Percentiles rank a stretch among this genome's conserved stretches.
Conservation (phyloP, 2,797 vertebrate species). For the Taenioides sp. region DNA sequence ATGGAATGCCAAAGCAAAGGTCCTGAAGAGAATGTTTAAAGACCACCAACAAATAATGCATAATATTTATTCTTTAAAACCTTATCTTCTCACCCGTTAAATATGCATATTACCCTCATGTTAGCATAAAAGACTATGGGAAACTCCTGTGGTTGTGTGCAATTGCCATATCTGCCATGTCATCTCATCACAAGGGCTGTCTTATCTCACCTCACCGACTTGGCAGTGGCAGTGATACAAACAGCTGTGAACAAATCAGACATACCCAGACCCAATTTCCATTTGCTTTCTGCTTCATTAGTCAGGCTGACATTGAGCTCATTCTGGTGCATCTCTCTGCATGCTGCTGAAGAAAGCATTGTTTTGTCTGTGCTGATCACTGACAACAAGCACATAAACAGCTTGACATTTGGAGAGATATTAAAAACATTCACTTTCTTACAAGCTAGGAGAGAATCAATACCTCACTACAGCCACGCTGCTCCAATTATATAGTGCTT, state of each 20-base stretch:
- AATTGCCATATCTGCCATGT: neutral
- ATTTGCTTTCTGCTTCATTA: constrained; percentile 11
- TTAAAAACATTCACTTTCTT: constrained; percentile 6
- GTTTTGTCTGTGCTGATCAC: constrained; percentile 10
- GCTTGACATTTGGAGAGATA: constrained; percentile 15
- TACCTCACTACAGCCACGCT: neutral
- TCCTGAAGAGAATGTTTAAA: no score
- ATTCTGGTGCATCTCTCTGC: constrained; percentile 1
- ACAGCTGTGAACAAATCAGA: constrained; percentile 13
- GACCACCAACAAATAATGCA: no score
- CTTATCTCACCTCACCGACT: constrained; percentile 10
- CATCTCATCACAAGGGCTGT: constrained; percentile 13
- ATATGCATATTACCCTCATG: neutral
- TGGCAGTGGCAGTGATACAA: neutral
- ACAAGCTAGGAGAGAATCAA: neutral
- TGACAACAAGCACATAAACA: constrained; percentile 14
- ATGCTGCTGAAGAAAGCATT: neutral
- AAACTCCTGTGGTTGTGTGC: constrained; percentile 1
- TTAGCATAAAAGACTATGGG: neutral
- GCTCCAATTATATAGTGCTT: constrained; percentile 9
- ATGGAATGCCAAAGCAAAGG: no score
- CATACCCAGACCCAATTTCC: constrained; percentile 7
- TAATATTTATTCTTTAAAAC: neutral
- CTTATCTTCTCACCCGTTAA: neutral
- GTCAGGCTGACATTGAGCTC: constrained; percentile 9